Conservation (phyloP, 2,888 invertebrate species). For the Drosophila putrida region DNA sequence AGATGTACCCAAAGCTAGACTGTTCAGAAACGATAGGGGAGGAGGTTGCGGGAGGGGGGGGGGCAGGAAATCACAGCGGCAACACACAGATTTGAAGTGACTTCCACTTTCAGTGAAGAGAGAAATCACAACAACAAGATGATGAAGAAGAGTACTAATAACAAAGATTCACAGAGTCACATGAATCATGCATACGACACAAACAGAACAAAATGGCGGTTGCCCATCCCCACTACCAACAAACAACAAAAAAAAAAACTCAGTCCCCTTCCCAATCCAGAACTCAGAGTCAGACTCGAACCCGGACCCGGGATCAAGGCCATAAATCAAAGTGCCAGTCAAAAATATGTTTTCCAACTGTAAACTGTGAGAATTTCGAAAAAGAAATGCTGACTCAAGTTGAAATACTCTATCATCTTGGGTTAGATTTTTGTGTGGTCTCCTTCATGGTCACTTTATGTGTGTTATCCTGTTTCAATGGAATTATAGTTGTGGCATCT, state of each 20-base stretch:
- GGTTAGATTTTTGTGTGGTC: not conserved
- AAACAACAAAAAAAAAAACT: too few species aligned
- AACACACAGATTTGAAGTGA: slow-evolving; percentile 69
- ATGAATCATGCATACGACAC: slow-evolving; percentile 76
- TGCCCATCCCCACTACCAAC: not conserved
- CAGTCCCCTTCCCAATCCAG: not conserved
- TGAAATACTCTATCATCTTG: slow-evolving; percentile 10
- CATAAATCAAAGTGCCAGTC: slow-evolving; percentile 74
- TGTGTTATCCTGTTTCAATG: not conserved
- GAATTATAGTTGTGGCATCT: too few species aligned
- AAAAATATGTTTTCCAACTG: slow-evolving; percentile 71
- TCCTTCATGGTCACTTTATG: slow-evolving; percentile 6
- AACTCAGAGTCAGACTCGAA: not conserved
- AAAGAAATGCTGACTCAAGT: not conserved
- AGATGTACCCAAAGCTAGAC: slow-evolving; percentile 50
- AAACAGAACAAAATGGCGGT: slow-evolving; percentile 60
- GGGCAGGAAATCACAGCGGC: slow-evolving; percentile 62
- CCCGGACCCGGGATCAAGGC: slow-evolving; percentile 25
- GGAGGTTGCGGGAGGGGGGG: not conserved
- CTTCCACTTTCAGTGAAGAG: slow-evolving; percentile 53
- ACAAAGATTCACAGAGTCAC: slow-evolving; percentile 40
- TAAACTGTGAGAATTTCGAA: slow-evolving; percentile 30
- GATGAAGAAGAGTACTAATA: slow-evolving; percentile 22
- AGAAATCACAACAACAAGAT: slow-evolving; percentile 16
- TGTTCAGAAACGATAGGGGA: not conserved